Percentiles rank a stretch among this genome's conserved stretches.
These are phyloP conservation scores for Trochalopteron elliotii DNA, from an alignment of 2,113 vertebrate species.

Conservation along the genomic window DNA sequence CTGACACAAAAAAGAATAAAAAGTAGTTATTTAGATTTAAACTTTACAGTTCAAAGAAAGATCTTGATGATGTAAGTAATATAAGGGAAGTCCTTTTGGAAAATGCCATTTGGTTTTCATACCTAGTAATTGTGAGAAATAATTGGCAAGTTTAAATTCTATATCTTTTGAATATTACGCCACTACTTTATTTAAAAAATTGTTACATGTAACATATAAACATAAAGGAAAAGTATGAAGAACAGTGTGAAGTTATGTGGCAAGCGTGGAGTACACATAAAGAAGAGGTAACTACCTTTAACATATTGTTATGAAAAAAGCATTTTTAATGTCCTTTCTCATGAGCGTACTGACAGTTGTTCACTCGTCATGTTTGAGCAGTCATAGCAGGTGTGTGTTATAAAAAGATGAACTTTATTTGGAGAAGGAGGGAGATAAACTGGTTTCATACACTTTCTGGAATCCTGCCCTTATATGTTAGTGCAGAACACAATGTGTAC, in stretches of 20 bases:
- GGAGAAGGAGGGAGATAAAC: neutral
- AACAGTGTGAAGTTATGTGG: neutral
- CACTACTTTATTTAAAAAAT: neutral
- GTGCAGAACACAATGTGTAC: neutral
- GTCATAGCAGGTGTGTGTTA: neutral
- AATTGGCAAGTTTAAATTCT: neutral
- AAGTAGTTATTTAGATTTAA: neutral
- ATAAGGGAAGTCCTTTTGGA: neutral
- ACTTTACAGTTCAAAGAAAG: neutral
- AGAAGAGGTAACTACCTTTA: neutral
- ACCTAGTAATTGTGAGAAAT: neutral
- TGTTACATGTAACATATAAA: neutral
- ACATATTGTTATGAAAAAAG: neutral
- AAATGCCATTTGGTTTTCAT: neutral
- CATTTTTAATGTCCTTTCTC: neutral
- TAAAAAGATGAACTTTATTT: neutral
- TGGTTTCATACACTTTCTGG: neutral
- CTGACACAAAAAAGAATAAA: neutral
- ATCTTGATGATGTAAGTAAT: neutral
- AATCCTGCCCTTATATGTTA: neutral
- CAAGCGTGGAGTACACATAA: neutral
- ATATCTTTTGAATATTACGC: neutral
- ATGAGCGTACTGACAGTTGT: neutral
- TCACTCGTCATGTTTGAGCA: neutral
- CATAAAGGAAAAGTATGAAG: neutral